Percentiles rank a stretch among this genome's conserved stretches.
Evolutionary conservation across 1,140 invertebrate species (phyloP).

Genomic region (Antheraea pernyi): DNA sequence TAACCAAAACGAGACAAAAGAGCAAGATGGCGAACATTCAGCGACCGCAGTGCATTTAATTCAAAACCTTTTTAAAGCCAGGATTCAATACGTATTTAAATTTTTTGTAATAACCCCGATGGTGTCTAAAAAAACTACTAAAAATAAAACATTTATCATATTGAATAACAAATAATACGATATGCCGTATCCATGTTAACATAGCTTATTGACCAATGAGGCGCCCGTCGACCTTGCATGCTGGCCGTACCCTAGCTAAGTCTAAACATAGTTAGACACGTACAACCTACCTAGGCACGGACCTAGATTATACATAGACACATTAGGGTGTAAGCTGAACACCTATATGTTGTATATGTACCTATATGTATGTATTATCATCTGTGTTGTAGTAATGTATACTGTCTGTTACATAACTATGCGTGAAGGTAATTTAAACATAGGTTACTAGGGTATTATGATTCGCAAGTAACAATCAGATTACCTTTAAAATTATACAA

Average conservation of each 20-base stretch:
- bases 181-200: slow-evolving; percentile 39
- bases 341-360: slow-evolving; percentile 8
- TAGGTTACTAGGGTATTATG: slow-evolving; percentile 4
- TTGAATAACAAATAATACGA: slow-evolving; percentile 9
- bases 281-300: slow-evolving; percentile 14
- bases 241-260: slow-evolving; percentile 38
- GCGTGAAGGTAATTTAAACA: background rate
- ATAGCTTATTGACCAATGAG: slow-evolving; percentile 56
- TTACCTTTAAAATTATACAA: background rate
- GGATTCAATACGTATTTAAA: too few relatives aligned
- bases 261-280: slow-evolving; percentile 48
- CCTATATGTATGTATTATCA: background rate
- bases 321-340: slow-evolving; percentile 13
- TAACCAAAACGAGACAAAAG: too few relatives aligned
- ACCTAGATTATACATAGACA: slow-evolving; percentile 15
- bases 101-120: too few relatives aligned
- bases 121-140: background rate
- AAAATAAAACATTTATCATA: background rate
- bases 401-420: background rate
- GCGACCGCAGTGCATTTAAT: too few relatives aligned
- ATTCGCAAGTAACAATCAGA: background rate
- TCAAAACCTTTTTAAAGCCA: too few relatives aligned
- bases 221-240: slow-evolving; percentile 71
- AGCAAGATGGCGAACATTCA: too few relatives aligned
- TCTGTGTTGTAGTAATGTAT: background rate